Evolutionary conservation across 1,140 invertebrate genomes (phyloP).

Genomic region (Cryptotermes secundus): DNA sequence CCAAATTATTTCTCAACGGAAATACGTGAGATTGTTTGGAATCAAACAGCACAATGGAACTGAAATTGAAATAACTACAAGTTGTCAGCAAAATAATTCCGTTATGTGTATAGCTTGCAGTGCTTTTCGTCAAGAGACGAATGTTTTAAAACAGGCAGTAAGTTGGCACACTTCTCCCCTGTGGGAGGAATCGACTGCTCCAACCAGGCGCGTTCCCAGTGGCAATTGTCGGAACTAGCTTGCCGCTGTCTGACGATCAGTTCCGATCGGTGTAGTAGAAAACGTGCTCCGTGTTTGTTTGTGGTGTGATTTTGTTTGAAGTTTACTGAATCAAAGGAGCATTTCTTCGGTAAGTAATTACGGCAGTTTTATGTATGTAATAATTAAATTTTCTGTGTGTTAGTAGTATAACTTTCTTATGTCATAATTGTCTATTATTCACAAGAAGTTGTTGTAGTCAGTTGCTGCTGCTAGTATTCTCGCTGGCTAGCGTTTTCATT

Average conservation of each 20-base stretch:
- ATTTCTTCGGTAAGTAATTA: background rate
- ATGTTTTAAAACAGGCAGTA: background rate
- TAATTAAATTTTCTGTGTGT: background rate
- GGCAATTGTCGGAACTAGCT: background rate
- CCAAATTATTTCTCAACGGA: too few relatives aligned
- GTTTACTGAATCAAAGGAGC: background rate
- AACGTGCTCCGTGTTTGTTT: background rate
- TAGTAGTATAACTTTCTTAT: background rate
- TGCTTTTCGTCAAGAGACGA: too few relatives aligned
- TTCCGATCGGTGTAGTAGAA: background rate
- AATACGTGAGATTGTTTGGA: too few relatives aligned
- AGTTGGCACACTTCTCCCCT: background rate
- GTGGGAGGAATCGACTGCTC: conserved; percentile 1
- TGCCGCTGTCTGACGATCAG: background rate
- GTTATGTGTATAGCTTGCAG: too few relatives aligned
- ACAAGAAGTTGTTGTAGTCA: background rate
- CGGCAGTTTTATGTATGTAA: background rate
- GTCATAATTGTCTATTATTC: background rate
- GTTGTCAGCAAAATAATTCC: too few relatives aligned
- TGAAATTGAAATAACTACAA: too few relatives aligned
- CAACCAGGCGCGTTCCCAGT: background rate
- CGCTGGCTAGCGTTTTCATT: background rate
- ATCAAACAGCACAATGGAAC: too few relatives aligned
- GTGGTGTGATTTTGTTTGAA: background rate
- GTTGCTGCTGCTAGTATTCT: background rate